These are phyloP conservation scores for Troides aeacus DNA, from an alignment of 2,888 invertebrate genomes.

Conservation along the genomic window DNA sequence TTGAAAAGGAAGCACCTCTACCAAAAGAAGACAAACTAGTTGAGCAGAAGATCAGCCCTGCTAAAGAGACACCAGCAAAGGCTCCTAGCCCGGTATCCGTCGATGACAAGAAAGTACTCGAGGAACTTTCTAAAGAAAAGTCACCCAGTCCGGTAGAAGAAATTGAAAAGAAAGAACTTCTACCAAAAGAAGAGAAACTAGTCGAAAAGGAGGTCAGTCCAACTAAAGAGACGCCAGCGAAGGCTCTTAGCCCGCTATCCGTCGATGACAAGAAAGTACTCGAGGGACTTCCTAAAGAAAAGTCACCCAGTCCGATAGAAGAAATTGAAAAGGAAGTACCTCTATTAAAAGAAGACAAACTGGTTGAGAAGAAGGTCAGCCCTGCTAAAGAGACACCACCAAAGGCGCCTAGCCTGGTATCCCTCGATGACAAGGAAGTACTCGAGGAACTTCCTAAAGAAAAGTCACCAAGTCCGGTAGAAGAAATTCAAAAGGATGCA, in stretches of 20 bases:
- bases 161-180: background rate
- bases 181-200: background rate
- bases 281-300: background rate
- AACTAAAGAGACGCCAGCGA: background rate
- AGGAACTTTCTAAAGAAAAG: background rate
- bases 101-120: background rate
- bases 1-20: background rate
- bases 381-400: constrained; percentile 2
- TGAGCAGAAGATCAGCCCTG: background rate
- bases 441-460: constrained; percentile 6
- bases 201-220: background rate
- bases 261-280: background rate
- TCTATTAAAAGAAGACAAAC: background rate
- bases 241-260: background rate
- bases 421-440: background rate
- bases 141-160: constrained; percentile 2
- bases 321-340: background rate
- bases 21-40: background rate
- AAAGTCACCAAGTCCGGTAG: constrained; percentile 29
- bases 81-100: background rate
- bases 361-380: constrained; percentile 4
- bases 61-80: background rate
- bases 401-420: background rate
- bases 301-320: too few relatives aligned
- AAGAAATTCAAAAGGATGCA: background rate